phyloP scores from a whole-genome alignment of 1,140 invertebrate species.

The Brachionus calyciflorus region DNA sequence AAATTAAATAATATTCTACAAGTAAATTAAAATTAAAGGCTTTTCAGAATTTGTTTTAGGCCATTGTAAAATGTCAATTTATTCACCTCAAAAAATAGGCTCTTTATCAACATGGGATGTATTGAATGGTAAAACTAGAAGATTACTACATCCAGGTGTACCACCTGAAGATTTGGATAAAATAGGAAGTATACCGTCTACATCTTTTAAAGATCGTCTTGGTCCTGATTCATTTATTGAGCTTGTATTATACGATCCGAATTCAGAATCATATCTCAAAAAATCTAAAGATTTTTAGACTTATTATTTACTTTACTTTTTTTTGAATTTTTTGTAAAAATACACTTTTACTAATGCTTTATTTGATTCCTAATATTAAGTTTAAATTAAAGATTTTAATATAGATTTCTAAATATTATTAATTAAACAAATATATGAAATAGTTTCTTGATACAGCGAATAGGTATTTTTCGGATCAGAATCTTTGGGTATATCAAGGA shows the following conservation, averaged over 20 bases:
- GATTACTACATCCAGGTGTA: slow-evolving; percentile 20
- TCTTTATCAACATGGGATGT: slow-evolving; percentile 43
- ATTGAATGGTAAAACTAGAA: neutral
- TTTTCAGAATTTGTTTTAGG: slow-evolving; percentile 16
- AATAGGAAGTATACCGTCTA: slow-evolving; percentile 13
- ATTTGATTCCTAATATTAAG: no score
- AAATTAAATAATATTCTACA: neutral
- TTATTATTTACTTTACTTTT: no score
- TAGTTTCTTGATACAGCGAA: no score
- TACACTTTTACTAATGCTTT: no score
- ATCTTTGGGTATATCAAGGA: no score
- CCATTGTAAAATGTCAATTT: slow-evolving; percentile 27
- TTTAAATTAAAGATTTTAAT: no score
- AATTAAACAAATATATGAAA: no score
- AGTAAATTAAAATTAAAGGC: neutral
- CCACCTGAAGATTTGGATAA: slow-evolving; percentile 18
- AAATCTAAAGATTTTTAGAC: neutral
- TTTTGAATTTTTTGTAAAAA: no score
- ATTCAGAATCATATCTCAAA: slow-evolving; percentile 30
- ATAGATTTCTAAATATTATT: no score
- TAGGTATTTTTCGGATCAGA: no score
- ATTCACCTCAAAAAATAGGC: slow-evolving; percentile 37
- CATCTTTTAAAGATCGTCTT: slow-evolving; percentile 31
- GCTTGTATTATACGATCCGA: slow-evolving; percentile 8
- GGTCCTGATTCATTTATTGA: slow-evolving; percentile 17